Evolutionary conservation across 2,113 vertebrate genomes (phyloP), one percentile per base, ranked within the genome.

Genomic region (Peromyscus polionotus): DNA sequence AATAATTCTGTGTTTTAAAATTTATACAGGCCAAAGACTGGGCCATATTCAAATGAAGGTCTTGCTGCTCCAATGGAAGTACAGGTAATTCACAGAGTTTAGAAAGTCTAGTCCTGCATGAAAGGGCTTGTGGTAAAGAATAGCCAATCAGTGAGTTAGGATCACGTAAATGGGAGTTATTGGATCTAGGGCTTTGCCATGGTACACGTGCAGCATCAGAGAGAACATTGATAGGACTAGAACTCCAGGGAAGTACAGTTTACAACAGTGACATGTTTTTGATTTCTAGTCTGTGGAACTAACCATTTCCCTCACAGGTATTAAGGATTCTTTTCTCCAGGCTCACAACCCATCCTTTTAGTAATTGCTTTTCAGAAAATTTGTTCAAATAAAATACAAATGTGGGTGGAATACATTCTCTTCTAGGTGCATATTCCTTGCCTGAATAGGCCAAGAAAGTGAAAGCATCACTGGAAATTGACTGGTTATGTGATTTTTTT

Each of bases 391-490:
- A 1, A 88, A 97, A 85, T 22, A 61, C 24, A 10, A 57, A 42
- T 84, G n/a, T 59, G 39, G 22, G 75, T 63, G 36, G 54, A 75
- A 45, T 33, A 59, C 67, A 0, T 88, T 93, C 80, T 67, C 0
- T 2, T 95, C 8, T 95, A 33, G 48, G 13, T 70, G 39, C 11
- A 54, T 1, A 36, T 3, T 1, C 14, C 4, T 39, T 90, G 22
- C 39, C 12, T 61, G 51, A 77, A 59, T 5, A 91, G 51, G 19
- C 45, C 36, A 80, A 85, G 28, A 89, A 87, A 87, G 31, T 36
- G 22, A 91, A 75, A n/a, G 17, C 10, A 79, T 77, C 76, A 39
- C 36, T 96, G 65, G 72, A 92, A 90, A 59, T 75, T 96, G 67
- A 77, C 63, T n/a, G 89, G 70, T 77, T 5, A 72, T 31, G 1